These are phyloP conservation scores for Pardalotus punctatus DNA, from an alignment of 2,113 vertebrate species.

Conservation along the genomic window DNA sequence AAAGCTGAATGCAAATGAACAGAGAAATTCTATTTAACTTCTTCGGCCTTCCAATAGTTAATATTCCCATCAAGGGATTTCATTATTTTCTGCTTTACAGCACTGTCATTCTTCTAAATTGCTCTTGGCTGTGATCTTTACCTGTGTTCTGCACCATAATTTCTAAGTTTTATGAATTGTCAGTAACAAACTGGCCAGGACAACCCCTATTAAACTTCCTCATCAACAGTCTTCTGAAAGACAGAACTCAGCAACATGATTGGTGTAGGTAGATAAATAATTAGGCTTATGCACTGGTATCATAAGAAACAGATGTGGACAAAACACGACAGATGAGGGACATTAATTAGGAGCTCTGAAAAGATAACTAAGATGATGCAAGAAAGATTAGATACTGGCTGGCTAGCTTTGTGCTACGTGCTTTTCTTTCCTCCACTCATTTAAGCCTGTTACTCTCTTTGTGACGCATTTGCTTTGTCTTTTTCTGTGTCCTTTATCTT, in stretches of 20 bases:
- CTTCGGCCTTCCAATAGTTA: background rate
- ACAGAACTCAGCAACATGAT: background rate
- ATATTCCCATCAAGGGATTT: background rate
- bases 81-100: background rate
- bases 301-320: background rate
- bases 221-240: background rate
- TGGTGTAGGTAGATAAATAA: background rate
- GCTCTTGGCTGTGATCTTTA: background rate
- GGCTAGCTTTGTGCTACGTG: background rate
- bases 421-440: background rate
- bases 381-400: background rate
- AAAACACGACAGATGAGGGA: background rate
- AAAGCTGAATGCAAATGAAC: background rate
- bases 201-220: background rate
- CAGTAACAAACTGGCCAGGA: background rate
- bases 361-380: background rate
- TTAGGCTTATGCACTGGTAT: background rate
- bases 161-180: background rate
- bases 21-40: slow-evolving; percentile 6
- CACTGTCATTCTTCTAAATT: background rate
- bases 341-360: slow-evolving; percentile 2
- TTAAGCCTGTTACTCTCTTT: background rate
- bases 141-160: background rate
- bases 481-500: background rate
- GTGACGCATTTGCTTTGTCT: background rate